Percentiles rank a stretch among this genome's conserved stretches.
Conservation (phyloP, 2,797 vertebrate genomes). For the Hydrocynus forskahlii region DNA sequence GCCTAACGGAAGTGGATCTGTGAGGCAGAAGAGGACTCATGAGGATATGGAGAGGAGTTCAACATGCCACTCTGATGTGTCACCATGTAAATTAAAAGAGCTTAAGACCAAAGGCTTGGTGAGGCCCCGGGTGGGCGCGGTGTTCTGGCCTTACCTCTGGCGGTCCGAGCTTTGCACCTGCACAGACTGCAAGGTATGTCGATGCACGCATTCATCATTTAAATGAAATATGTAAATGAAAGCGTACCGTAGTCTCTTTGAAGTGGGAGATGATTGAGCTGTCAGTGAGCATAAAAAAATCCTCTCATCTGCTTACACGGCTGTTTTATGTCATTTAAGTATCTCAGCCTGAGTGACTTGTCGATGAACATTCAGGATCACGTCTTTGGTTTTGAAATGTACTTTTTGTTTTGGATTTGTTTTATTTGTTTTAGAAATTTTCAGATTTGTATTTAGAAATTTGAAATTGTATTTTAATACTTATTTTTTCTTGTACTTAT, state of each 20-base stretch:
- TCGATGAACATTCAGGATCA: neutral
- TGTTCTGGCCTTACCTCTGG: conserved; percentile 92
- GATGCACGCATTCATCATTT: neutral
- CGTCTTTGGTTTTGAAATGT: too few species aligned
- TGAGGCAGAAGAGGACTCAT: conserved; percentile 64
- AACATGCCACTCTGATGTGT: conserved; percentile 27
- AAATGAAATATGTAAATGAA: neutral
- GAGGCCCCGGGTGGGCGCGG: conserved; percentile 77
- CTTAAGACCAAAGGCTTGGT: conserved; percentile 72
- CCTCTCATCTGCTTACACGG: neutral
- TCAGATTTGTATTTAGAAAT: too few species aligned
- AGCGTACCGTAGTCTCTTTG: neutral
- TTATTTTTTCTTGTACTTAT: too few species aligned
- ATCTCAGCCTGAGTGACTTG: neutral
- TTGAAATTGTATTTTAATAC: too few species aligned
- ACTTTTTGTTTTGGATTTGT: too few species aligned
- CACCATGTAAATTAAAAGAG: conserved; percentile 79
- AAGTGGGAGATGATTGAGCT: neutral
- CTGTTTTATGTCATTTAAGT: neutral
- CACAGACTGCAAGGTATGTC: conserved; percentile 84
- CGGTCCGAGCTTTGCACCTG: conserved; percentile 89
- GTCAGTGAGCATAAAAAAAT: neutral
- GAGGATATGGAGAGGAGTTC: conserved; percentile 58
- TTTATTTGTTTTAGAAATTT: too few species aligned
- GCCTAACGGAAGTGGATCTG: conserved; percentile 48